phyloP scores from a whole-genome alignment of 1,140 invertebrate genomes.

The Hyposmocoma kahamanoa region DNA sequence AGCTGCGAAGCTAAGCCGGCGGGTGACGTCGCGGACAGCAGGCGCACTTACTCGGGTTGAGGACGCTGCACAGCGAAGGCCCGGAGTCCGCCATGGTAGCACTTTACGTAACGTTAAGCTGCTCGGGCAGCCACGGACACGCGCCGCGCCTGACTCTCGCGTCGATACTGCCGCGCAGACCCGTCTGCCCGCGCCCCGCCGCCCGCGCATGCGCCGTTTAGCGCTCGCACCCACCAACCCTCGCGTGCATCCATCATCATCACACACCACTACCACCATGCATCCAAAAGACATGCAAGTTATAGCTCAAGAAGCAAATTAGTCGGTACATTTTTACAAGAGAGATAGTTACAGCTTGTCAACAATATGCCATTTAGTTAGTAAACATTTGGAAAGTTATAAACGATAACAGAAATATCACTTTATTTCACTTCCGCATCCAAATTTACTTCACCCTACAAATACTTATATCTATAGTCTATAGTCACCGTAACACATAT shows the following conservation, averaged over 20 bases:
- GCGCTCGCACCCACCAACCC: conserved; percentile 17
- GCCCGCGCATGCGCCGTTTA: conserved; percentile 15
- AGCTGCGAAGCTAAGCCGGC: conserved; percentile 49
- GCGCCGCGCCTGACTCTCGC: conserved; percentile 62
- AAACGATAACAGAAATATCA: too few relatives aligned
- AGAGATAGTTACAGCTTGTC: too few relatives aligned
- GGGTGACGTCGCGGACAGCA: too few relatives aligned
- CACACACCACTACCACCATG: conserved; percentile 20
- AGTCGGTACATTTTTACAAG: too few relatives aligned
- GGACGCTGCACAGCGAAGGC: conserved; percentile 61
- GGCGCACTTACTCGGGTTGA: conserved; percentile 64
- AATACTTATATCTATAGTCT: too few relatives aligned
- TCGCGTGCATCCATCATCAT: conserved; percentile 6
- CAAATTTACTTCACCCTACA: too few relatives aligned
- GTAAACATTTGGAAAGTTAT: too few relatives aligned
- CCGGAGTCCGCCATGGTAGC: conserved; percentile 57
- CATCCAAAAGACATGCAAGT: conserved; percentile 9
- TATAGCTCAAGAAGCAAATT: too few relatives aligned
- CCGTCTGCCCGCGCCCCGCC: conserved; percentile 32
- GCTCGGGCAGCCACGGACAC: conserved; percentile 32
- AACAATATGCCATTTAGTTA: too few relatives aligned
- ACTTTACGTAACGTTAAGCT: conserved; percentile 55
- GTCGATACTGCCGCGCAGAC: conserved; percentile 64
- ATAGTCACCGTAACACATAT: too few relatives aligned
- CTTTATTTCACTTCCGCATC: too few relatives aligned